Evolutionary conservation across 2,888 invertebrate genomes (phyloP), one percentile per base, ranked within the genome.

Genomic region (Ephialtes manifestator): DNA sequence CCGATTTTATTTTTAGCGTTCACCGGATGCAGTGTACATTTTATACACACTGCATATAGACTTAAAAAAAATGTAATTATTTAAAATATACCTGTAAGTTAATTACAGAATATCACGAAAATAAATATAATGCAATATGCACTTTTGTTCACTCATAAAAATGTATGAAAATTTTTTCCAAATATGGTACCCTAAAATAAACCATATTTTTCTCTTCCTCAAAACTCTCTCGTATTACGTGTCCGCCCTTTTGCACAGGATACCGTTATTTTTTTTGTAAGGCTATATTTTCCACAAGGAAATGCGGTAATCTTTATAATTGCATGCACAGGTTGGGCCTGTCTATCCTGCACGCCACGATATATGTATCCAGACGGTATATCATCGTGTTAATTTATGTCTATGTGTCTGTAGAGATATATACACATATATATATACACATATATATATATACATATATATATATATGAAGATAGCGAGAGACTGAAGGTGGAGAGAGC

Each of bases 351-450:
- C 13, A 53, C 43, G 70, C 4, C 24, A 31, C n/a, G 46, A 48
- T 72, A n/a, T 60, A 78, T 24, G 48, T 53, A 58, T 78, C 48
- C 70, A 46, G 53, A 24, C 60, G 55, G 31, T 70, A 65, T 75
- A 79, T 79, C 78, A 83, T 79, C 55, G 55, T 39, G 70, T 63
- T 46, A 74, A 79, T 83, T 74, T 60, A 35, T 63, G 51, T 75
- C 48, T 20, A 20, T 31, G 28, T 20, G 39, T 65, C 13, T 43
- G 24, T 63, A 10, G 28, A 58, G 28, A 15, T 39, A 15, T n/a
- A 18, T 43, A 46, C 5, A 60, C n/a, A 72, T 24, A 24, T 20
- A 43, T 53, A 24, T n/a, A 72, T 10, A 39, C 18, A 39, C 31
- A 31, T 31, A 39, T 39, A 39, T 39, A 10, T 31, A 13, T 43